phyloP scores from a whole-genome alignment of 1,140 invertebrate genomes.

The Acarapis woodi region DNA sequence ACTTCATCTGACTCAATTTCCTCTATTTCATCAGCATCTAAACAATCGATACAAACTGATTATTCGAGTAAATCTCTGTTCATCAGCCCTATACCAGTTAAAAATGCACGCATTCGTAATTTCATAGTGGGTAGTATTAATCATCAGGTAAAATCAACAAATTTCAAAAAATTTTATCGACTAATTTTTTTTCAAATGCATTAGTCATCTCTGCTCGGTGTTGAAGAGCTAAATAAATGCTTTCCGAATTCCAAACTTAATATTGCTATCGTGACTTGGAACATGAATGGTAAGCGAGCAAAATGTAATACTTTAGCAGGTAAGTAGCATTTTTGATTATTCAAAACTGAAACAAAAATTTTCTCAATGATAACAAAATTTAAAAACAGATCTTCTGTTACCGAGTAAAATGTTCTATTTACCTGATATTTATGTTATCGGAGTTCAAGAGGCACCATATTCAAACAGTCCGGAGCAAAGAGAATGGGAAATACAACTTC shows the following conservation, averaged over 20 bases:
- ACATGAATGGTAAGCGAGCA: constrained; percentile 54
- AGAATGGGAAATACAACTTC: constrained; percentile 66
- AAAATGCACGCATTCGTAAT: not conserved
- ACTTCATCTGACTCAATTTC: no score
- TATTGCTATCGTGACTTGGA: constrained; percentile 79
- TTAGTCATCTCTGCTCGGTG: constrained; percentile 34
- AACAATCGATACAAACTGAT: no score
- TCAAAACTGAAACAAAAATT: no score
- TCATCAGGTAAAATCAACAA: not conserved
- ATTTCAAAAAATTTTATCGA: not conserved
- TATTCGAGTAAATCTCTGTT: no score
- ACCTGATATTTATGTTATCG: constrained; percentile 65
- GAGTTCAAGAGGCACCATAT: constrained; percentile 59
- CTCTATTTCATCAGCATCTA: no score
- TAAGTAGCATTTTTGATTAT: no score
- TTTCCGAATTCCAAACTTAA: constrained; percentile 49
- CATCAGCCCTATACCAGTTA: no score
- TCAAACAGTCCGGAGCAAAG: constrained; percentile 24
- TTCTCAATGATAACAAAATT: constrained; percentile 37
- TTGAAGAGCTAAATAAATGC: constrained; percentile 48
- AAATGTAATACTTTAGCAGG: no score
- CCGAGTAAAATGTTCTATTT: constrained; percentile 48
- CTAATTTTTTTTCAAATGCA: not conserved
- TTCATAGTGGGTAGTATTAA: not conserved
- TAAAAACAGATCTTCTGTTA: constrained; percentile 59